Conservation (phyloP, 2,113 vertebrate genomes). For the Desmodus rotundus region DNA sequence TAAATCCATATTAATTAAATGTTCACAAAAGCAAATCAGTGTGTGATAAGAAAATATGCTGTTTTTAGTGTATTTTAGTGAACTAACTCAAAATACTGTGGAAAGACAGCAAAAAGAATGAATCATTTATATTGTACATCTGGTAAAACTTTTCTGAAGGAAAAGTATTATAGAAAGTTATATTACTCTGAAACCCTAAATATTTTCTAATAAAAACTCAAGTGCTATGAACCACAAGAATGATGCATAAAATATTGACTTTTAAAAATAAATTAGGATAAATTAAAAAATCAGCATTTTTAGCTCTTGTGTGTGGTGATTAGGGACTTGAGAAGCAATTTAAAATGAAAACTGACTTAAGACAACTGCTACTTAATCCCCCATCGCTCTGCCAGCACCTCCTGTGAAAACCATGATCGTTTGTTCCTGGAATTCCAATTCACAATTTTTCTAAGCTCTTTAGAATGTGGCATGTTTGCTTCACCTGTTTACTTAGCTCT, state of each 20-base stretch:
- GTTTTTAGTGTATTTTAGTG: slow-evolving; percentile 50
- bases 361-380: slow-evolving; percentile 79
- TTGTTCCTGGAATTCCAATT: slow-evolving; percentile 81
- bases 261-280: slow-evolving; percentile 2
- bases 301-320: slow-evolving; percentile 20
- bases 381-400: slow-evolving; percentile 70
- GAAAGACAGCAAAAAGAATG: neutral
- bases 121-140: neutral
- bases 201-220: slow-evolving; percentile 35
- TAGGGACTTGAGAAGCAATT: slow-evolving; percentile 51
- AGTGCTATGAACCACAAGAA: neutral
- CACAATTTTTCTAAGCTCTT: slow-evolving; percentile 80
- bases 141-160: slow-evolving; percentile 31
- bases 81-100: slow-evolving; percentile 46
- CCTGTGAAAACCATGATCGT: slow-evolving; percentile 78
- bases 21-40: slow-evolving; percentile 45
- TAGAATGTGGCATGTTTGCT: slow-evolving; percentile 78
- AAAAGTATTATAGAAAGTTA: neutral
- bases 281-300: slow-evolving; percentile 43
- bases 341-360: slow-evolving; percentile 71
- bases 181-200: slow-evolving; percentile 27
- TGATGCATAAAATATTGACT: slow-evolving; percentile 33
- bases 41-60: slow-evolving; percentile 51
- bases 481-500: slow-evolving; percentile 76
- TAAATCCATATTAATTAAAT: slow-evolving; percentile 70